A percentile compares a stretch with the other conserved stretches of the same genome.
Evolutionary conservation across 2,797 vertebrate genomes (phyloP).

Genomic region (Thaleichthys pacificus): DNA sequence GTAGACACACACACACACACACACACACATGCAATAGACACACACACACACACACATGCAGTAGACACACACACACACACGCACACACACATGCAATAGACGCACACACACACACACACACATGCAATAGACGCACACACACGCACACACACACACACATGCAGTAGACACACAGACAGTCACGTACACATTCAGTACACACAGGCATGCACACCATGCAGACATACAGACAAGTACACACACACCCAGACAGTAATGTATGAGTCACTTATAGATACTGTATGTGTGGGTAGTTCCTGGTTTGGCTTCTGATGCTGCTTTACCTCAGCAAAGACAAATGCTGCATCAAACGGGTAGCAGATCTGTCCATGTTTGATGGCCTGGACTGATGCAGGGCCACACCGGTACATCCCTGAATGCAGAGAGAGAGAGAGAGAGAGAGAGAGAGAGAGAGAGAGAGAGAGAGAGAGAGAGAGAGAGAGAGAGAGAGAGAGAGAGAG

Average conservation of each 20-base stretch:
- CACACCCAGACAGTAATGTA: not conserved
- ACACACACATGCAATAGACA: not conserved
- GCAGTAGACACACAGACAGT: not conserved
- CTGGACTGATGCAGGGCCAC: slow-evolving; percentile 90
- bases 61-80: no score
- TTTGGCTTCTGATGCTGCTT: slow-evolving; percentile 16
- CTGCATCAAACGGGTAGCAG: slow-evolving; percentile 89
- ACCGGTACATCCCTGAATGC: slow-evolving; percentile 85
- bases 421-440: not conserved
- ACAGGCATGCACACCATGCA: no score
- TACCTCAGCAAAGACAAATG: slow-evolving; percentile 95
- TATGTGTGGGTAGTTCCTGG: not conserved
- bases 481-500: not conserved
- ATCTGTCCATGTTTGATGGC: slow-evolving; percentile 93
- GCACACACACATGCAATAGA: not conserved
- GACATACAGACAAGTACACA: not conserved
- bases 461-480: not conserved
- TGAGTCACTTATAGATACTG: no score
- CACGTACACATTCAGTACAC: not conserved
- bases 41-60: no score
- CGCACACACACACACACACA: not conserved
- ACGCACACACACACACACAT: not conserved
- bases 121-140: no score
- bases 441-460: not conserved
- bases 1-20: not conserved